Evolutionary conservation across 1,140 invertebrate species (phyloP).

Genomic region (Asobara japonica): DNA sequence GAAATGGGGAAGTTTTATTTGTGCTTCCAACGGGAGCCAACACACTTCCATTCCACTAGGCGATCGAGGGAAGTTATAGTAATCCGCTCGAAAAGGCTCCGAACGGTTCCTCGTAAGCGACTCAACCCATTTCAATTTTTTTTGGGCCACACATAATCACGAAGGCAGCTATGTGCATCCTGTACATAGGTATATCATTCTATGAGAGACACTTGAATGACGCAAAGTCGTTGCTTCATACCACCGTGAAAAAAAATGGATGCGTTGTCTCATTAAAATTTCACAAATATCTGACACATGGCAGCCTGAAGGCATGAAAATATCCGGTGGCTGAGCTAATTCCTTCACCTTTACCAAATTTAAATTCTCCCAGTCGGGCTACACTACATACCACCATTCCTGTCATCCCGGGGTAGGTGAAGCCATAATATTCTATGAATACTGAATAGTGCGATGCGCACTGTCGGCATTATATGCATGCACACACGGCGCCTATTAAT

Average conservation of each 20-base stretch:
- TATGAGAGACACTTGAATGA: no score
- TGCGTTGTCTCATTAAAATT: background rate
- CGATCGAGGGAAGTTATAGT: no score
- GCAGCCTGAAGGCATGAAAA: slow-evolving; percentile 36
- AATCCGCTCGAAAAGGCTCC: no score
- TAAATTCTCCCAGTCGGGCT: background rate
- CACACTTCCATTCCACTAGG: no score
- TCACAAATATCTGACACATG: slow-evolving; percentile 20
- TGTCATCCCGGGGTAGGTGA: background rate
- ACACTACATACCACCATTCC: background rate
- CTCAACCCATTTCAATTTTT: no score
- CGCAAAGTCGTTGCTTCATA: background rate
- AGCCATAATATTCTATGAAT: slow-evolving; percentile 55
- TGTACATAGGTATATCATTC: no score
- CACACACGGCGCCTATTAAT: slow-evolving; percentile 23
- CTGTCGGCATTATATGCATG: background rate
- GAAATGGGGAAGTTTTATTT: no score
- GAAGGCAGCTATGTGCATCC: no score
- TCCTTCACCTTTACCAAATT: background rate
- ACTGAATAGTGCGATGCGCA: slow-evolving; percentile 40
- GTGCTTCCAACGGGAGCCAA: no score
- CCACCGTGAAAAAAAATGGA: background rate
- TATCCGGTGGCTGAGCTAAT: slow-evolving; percentile 43
- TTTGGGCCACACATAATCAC: no score
- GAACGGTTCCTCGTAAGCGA: no score